Evolutionary conservation across 2,888 invertebrate species (phyloP).

Genomic region (Spodoptera littoralis): DNA sequence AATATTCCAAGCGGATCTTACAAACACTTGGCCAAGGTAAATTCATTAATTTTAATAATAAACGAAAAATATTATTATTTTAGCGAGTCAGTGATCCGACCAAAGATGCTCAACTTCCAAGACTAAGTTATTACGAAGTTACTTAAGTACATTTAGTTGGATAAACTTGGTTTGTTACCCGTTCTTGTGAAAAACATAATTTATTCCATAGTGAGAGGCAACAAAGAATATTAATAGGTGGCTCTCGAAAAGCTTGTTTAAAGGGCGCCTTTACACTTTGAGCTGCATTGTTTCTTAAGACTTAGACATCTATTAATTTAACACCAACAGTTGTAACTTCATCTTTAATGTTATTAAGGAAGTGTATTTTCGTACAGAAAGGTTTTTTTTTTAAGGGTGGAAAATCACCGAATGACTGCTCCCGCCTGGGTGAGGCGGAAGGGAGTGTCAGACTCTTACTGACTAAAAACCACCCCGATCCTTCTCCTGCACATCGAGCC

Average conservation of each 20-base stretch:
- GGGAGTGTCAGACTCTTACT: no score
- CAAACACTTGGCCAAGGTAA: conserved; percentile 10
- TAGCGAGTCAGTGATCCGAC: conserved; percentile 53
- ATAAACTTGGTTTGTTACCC: conserved; percentile 58
- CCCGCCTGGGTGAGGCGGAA: no score
- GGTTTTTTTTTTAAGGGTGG: no score
- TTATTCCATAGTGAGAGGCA: conserved; percentile 54
- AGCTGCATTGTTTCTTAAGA: no score
- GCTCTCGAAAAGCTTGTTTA: conserved; percentile 35
- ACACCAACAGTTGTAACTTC: no score
- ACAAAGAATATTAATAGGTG: conserved; percentile 55
- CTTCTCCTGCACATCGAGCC: no score
- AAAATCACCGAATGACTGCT: no score
- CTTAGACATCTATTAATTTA: no score
- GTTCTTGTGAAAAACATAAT: conserved; percentile 59
- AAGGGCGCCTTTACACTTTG: conserved; percentile 31
- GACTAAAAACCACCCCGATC: no score
- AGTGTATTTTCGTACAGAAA: no score
- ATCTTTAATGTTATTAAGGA: no score
- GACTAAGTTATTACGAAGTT: conserved; percentile 58
- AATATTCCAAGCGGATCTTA: background rate
- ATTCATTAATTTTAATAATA: conserved; percentile 44
- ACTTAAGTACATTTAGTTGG: conserved; percentile 57
- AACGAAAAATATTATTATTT: conserved; percentile 56
- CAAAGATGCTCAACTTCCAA: conserved; percentile 53